Evolutionary conservation across 1,140 invertebrate species (phyloP).

Genomic region (Dryas iulia): DNA sequence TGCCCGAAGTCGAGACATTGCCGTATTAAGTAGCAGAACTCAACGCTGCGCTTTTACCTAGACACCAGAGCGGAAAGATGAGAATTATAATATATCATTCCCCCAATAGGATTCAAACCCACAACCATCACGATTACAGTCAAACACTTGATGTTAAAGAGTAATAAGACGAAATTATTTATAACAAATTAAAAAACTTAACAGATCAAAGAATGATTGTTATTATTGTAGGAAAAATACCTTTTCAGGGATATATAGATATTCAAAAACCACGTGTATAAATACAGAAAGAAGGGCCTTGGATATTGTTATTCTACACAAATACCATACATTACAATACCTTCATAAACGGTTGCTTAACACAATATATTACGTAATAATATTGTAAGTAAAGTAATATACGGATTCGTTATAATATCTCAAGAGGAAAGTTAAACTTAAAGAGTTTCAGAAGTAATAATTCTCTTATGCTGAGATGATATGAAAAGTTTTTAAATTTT

Average conservation of each 20-base stretch:
- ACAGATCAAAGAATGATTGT: too few relatives aligned
- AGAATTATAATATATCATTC: too few relatives aligned
- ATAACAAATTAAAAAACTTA: too few relatives aligned
- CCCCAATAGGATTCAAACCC: too few relatives aligned
- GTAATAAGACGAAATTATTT: too few relatives aligned
- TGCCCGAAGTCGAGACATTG: too few relatives aligned
- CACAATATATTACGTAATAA: neutral
- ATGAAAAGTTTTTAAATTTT: neutral
- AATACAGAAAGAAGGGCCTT: conserved; percentile 2
- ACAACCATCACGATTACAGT: too few relatives aligned
- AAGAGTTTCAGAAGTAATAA: neutral
- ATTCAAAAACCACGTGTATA: conserved; percentile 1
- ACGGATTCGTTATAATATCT: neutral
- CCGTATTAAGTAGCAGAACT: too few relatives aligned
- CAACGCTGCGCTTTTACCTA: too few relatives aligned
- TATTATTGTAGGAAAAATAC: neutral
- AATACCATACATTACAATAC: neutral
- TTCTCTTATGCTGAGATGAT: neutral
- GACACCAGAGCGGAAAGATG: too few relatives aligned
- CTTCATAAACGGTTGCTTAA: neutral
- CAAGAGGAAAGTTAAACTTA: neutral
- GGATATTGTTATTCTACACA: neutral
- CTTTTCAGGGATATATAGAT: neutral
- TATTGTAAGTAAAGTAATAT: neutral
- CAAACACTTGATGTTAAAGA: too few relatives aligned